Evolutionary conservation across 2,888 invertebrate genomes (phyloP), one percentile per base, ranked within the genome.

Genomic region (Drosophila silvestris): DNA sequence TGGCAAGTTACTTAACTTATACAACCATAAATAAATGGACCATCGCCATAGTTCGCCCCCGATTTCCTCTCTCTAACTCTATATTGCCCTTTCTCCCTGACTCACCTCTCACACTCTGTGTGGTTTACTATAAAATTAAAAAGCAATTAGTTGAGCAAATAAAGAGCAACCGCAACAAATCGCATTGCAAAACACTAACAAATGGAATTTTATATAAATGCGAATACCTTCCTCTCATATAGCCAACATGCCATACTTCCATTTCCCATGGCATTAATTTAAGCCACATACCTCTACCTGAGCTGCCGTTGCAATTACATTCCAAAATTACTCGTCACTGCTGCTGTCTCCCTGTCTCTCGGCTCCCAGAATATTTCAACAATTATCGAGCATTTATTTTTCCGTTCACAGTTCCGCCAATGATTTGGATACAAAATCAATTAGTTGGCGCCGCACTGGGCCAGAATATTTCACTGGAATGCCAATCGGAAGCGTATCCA

Each of bases 361-460:
- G 47, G 32, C 56, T 35, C 14, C 19, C 14, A 9, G 26, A 39
- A n/a, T 35, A 41, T 56, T 66, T 53, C 35, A 22, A 65, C 37
- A 47, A 37, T 52, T 35, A 44, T 41, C n/a, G 32, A 32, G n/a
- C 50, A 50, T 37, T 51, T 58, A 58, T 59, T 53, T 66, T 28
- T 1, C 41, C 56, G 2, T 69, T 80, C 62, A 3, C 94, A 96
- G 96, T 96, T 94, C 95, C 96, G 41, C 96, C 96, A 66, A 96
- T 96, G 95, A 95, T 96, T 82, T 95, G 95, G 95, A 95, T 96
- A 82, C 96, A 95, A 88, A 96, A 96, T 94, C 96, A 96, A 93
- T 94, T 96, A 91, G 95, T 96, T 19, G 96, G 96, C 26, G 96
- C 95, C 26, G 95, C 95, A 77, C 94, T 95, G 79, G 95, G 95